phyloP scores from a whole-genome alignment of 1,140 invertebrate genomes.

The Macrobrachium rosenbergii region DNA sequence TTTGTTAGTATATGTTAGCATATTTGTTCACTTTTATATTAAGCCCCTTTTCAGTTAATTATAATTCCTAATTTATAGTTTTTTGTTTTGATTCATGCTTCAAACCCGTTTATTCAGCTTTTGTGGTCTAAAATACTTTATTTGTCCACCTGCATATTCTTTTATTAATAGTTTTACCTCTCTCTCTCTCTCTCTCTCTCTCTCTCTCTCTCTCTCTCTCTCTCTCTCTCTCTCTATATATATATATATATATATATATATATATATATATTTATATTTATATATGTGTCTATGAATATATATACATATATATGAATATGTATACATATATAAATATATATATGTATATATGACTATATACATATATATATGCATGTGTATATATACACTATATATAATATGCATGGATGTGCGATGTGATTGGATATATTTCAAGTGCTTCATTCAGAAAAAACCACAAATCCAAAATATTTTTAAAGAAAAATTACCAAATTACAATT shows the following conservation, averaged over 20 bases:
- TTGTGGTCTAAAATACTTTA: too few species aligned
- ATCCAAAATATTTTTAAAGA: neutral
- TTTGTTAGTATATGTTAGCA: too few species aligned
- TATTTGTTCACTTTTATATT: too few species aligned
- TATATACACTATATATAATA: neutral
- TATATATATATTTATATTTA: constrained; percentile 31
- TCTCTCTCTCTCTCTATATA: neutral
- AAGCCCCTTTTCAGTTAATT: too few species aligned
- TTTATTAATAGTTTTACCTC: neutral
- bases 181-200: constrained; percentile 8
- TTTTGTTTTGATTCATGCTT: too few species aligned
- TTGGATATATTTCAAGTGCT: too few species aligned
- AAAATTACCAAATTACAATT: too few species aligned
- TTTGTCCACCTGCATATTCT: too few species aligned
- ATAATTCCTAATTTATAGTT: too few species aligned
- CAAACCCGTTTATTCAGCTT: too few species aligned
- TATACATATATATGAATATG: neutral
- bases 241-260: constrained; percentile 25
- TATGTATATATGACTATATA: neutral
- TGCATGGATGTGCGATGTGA: neutral
- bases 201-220: constrained; percentile 10
- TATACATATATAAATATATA: constrained; percentile 3
- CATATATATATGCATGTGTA: too few species aligned
- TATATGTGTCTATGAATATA: constrained; percentile 5
- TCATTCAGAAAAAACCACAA: neutral